Base-by-base conservation (phyloP, 2,888 invertebrate species). In the Philaethria dido region DNA sequence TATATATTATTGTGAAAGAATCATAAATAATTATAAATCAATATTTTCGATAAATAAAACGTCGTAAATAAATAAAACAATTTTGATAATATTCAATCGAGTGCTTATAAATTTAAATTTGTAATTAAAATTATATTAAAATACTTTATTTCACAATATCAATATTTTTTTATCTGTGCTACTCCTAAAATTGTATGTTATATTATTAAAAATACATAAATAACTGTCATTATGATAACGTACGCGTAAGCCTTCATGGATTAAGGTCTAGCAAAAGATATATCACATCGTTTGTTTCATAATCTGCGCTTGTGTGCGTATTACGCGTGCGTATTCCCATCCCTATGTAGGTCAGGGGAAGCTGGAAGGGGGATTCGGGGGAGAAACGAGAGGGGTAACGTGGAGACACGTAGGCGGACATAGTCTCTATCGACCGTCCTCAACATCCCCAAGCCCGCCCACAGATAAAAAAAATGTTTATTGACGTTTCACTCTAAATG, bases 271-370 rank as follows among this genome's bases (percentile, higher is more conserved):
- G 33, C 50, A 29, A 42, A 36, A 66, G 55, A 60, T 63, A 66
- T 61, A 68, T 64, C 18, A 54, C 69, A 61, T 63, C 54, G 62
- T 54, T 62, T 64, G 63, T 72, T 68, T 68, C 65, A 72, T 64
- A 70, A 70, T 70, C 59, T 60, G 52, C 48, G 55, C 44, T 33
- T 65, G 45, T 54, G 70, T 69, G 71, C 65, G 73, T 74, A 72
- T 73, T 73, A 77, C 79, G 81, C 79, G 77, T 81, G 83, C 75
- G 79, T 73, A 70, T 60, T 72, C 74, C 75, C 81, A 81, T 78
- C 86, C 80, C 73, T 82, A 84, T 86, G 78, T 86, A 81, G 86
- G 88, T 86, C 86, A 86, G 86, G 75, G 84, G 88, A 85, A 79
- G 84, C 82, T 83, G 85, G 77, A 83, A 78, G 71, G 69, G 68